Conservation (phyloP, 92 coral and sea anemone species). For the Zoanthus solanderi region DNA sequence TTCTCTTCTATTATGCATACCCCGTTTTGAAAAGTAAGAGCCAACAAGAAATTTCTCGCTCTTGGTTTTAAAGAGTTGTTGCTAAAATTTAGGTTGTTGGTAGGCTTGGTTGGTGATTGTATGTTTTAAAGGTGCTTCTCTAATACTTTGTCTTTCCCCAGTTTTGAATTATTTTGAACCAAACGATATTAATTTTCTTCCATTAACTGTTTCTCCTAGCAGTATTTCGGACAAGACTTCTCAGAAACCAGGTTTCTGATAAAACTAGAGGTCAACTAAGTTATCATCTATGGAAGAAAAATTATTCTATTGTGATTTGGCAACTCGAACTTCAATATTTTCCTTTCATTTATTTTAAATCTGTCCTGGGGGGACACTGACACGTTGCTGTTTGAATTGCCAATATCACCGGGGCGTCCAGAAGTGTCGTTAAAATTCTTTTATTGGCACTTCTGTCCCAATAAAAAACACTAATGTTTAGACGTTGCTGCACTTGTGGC, state of each 20-base stretch:
- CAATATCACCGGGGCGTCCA: too few species aligned
- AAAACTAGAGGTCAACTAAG: not conserved
- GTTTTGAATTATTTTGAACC: constrained; percentile 10
- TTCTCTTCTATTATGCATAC: too few species aligned
- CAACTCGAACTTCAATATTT: not conserved
- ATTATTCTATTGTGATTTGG: not conserved
- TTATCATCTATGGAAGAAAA: not conserved
- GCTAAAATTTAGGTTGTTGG: not conserved
- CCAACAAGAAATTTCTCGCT: too few species aligned
- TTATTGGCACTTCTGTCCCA: too few species aligned
- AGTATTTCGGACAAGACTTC: not conserved
- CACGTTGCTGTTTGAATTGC: too few species aligned
- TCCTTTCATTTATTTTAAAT: too few species aligned
- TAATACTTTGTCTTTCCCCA: not conserved
- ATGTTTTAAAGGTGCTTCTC: not conserved
- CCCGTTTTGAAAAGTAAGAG: too few species aligned
- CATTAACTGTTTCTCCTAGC: not conserved
- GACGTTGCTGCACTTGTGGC: too few species aligned
- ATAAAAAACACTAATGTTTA: too few species aligned
- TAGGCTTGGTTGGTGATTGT: not conserved
- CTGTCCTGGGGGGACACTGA: too few species aligned
- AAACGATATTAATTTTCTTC: not conserved
- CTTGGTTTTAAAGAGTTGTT: not conserved
- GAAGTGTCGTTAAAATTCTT: too few species aligned
- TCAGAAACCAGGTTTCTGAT: not conserved